phyloP scores from a whole-genome alignment of 2,797 vertebrate genomes.

The Pachyuromys duprasi region DNA sequence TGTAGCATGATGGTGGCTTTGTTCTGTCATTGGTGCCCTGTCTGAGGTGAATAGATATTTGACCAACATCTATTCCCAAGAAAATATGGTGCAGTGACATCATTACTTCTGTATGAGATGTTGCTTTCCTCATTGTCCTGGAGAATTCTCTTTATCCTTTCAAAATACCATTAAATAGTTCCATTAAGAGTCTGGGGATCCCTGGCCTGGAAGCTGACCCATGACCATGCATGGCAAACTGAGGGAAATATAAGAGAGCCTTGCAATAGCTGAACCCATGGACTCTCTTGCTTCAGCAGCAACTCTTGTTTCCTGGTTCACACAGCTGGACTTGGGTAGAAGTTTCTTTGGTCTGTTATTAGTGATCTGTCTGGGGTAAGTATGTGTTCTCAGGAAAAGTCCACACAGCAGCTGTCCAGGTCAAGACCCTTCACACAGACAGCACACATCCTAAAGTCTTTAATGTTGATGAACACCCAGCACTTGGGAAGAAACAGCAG shows the following conservation, averaged over 20 bases:
- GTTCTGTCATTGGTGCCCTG: neutral
- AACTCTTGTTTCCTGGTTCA: neutral
- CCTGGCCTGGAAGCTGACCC: neutral
- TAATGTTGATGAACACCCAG: neutral
- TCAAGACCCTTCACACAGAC: neutral
- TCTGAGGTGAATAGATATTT: neutral
- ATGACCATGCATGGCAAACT: neutral
- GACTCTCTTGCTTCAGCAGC: neutral
- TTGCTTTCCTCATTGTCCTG: neutral
- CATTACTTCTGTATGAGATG: neutral
- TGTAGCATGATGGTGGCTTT: neutral
- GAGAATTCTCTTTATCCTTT: neutral
- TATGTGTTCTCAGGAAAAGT: neutral
- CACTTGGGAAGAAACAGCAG: neutral
- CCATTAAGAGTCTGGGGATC: too few species aligned
- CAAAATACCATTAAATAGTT: too few species aligned
- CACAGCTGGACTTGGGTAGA: neutral
- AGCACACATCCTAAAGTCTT: neutral
- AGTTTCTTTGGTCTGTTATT: neutral
- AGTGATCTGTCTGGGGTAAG: neutral
- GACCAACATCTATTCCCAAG: neutral
- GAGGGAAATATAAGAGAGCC: neutral
- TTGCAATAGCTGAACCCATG: neutral
- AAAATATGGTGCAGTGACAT: neutral
- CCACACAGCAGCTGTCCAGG: neutral